Evolutionary conservation across 1,140 invertebrate genomes (phyloP).

Genomic region (Coenobita brevimanus): DNA sequence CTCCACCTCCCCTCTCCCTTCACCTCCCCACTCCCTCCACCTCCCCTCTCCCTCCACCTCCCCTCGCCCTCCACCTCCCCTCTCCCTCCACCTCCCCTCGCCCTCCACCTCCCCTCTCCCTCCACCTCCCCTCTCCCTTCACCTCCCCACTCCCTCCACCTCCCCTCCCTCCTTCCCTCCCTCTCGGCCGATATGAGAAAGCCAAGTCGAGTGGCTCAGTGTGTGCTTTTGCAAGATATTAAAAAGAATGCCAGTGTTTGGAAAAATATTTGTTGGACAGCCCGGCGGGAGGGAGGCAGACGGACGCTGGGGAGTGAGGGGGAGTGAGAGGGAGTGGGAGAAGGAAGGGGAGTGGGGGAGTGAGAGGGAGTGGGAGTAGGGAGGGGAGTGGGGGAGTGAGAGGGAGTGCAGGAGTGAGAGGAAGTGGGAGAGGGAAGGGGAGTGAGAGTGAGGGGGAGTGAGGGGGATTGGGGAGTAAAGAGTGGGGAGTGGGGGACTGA

Average conservation of each 20-base stretch:
- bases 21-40: neutral
- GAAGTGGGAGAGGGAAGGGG: neutral
- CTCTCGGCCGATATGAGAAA: constrained; percentile 49
- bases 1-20: neutral
- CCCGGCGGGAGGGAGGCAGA: constrained; percentile 29
- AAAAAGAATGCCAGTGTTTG: constrained; percentile 60
- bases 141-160: neutral
- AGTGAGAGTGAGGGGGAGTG: neutral
- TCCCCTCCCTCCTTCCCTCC: neutral
- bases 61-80: neutral
- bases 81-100: neutral
- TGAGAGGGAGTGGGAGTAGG: neutral
- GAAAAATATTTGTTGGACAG: constrained; percentile 64
- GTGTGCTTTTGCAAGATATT: constrained; percentile 67
- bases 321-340: neutral
- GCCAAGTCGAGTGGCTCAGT: constrained; percentile 47
- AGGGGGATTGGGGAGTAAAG: neutral
- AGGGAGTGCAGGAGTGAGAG: neutral
- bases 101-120: neutral
- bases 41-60: neutral
- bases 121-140: neutral
- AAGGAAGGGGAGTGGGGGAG: neutral
- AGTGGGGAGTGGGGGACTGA: neutral
- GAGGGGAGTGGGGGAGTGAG: neutral
- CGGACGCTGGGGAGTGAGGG: neutral